Evolutionary conservation across 2,888 invertebrate genomes (phyloP), one percentile per base, ranked within the genome.

Genomic region (Eugnorisma glareosa): DNA sequence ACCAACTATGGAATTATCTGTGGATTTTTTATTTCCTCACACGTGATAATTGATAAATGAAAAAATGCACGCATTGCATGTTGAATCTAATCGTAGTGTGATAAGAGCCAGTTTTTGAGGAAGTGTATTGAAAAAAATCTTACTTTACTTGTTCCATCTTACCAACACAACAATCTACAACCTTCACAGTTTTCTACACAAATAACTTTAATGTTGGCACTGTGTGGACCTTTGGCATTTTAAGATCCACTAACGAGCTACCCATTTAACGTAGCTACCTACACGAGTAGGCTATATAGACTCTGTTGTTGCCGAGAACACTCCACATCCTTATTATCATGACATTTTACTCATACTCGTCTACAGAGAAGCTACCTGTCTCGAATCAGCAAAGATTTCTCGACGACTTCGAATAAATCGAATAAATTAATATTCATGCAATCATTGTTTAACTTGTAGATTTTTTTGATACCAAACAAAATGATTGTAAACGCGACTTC

Each of bases 211-310:
- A 73, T 67, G 54, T 73, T 75, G 77, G 48, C 67, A 72, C 57
- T 69, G 2, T 54, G 48, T 73, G 78, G 80, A 88, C 90, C 88
- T 89, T 86, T 92, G 92, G 88, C 90, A 91, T 92, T 92, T 90
- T 63, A 48, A 82, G 77, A 80, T 75, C 63, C 75, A 77, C 87
- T 83, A 89, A 90, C 87, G 86, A 90, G 87, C 73, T 84, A 35
- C 73, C 84, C 87, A 87, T 89, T 90, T 88, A 80, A 72, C 74
- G 73, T 77, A 82, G 75, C 79, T 86, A 85, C 35, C 21, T 21
- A 15, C 77, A 63, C 75, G 75, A 80, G 74, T 78, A 84, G 77
- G 81, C n/a, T 86, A 85, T 81, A 85, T 79, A 70, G 69, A 82
- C 70, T 81, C 66, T 66, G 64, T 73, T 69, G 70, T 80, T 86